These are phyloP conservation scores for Notiomystis cincta DNA, from an alignment of 2,113 vertebrate species.

Conservation along the genomic window DNA sequence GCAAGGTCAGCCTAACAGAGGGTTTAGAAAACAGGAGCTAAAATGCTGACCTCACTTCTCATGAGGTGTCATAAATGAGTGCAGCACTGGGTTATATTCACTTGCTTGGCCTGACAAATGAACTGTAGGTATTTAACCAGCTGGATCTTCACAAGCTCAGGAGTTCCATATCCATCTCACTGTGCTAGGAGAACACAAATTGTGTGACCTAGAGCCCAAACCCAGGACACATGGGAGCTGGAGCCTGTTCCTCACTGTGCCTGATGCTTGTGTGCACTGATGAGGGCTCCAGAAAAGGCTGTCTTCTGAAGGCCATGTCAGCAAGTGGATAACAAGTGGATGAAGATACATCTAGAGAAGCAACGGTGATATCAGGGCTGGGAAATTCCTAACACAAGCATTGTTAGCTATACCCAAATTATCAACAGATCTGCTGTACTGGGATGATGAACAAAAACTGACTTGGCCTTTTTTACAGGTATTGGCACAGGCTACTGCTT, in stretches of 20 bases:
- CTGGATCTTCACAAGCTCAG: not conserved
- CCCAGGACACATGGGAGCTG: not conserved
- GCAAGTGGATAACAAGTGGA: not conserved
- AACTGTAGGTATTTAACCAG: not conserved
- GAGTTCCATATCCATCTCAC: not conserved
- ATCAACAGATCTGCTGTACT: not conserved
- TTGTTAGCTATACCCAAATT: not conserved
- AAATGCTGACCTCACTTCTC: not conserved
- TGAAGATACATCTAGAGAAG: not conserved
- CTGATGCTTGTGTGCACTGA: not conserved
- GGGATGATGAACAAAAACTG: not conserved
- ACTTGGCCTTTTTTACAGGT: not conserved
- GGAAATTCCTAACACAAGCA: not conserved
- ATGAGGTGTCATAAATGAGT: not conserved
- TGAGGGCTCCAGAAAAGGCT: not conserved
- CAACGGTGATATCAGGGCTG: fast-evolving
- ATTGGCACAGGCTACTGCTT: not conserved
- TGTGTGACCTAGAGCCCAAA: not conserved
- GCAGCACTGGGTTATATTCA: not conserved
- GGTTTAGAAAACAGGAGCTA: not conserved
- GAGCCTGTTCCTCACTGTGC: not conserved
- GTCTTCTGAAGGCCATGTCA: not conserved
- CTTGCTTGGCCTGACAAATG: not conserved
- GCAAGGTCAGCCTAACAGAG: not conserved
- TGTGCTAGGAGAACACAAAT: not conserved